A percentile compares a stretch with the other conserved stretches of the same genome.
phyloP scores from a whole-genome alignment of 92 coral and sea anemone genomes.

The Porites divaricata region DNA sequence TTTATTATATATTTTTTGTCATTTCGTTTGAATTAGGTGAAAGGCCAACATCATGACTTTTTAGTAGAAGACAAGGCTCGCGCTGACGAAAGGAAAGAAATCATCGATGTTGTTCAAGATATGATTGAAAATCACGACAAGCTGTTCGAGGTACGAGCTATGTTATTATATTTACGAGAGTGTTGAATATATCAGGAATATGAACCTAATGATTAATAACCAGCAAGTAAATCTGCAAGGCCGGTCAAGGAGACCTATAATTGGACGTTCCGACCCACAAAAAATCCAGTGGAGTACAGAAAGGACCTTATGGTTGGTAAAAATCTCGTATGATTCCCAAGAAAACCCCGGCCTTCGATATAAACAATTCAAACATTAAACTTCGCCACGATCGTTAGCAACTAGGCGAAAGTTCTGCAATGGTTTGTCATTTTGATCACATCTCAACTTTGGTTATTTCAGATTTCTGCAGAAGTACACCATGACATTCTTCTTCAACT shows the following conservation, averaged over 20 bases:
- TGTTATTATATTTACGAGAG: neutral
- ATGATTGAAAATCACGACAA: constrained; percentile 81
- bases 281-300: too few relatives aligned
- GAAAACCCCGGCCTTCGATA: too few relatives aligned
- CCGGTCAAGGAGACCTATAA: too few relatives aligned
- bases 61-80: constrained; percentile 90
- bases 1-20: neutral
- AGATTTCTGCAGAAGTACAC: constrained; percentile 91
- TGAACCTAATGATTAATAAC: too few relatives aligned
- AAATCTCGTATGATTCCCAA: too few relatives aligned
- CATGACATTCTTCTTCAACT: constrained; percentile 89
- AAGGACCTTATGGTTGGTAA: too few relatives aligned
- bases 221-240: too few relatives aligned
- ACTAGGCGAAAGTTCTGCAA: too few relatives aligned
- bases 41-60: constrained; percentile 87
- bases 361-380: too few relatives aligned
- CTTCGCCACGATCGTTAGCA: too few relatives aligned
- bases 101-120: constrained; percentile 92
- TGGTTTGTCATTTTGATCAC: neutral
- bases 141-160: constrained; percentile 71
- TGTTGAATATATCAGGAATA: neutral
- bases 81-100: constrained; percentile 93
- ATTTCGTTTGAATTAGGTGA: constrained; percentile 56
- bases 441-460: constrained; percentile 6
- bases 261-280: too few relatives aligned